These are phyloP conservation scores for Petrosia ficiformis DNA, from an alignment of 37 sponge, comb jelly and placozoan species.

Conservation along the genomic window DNA sequence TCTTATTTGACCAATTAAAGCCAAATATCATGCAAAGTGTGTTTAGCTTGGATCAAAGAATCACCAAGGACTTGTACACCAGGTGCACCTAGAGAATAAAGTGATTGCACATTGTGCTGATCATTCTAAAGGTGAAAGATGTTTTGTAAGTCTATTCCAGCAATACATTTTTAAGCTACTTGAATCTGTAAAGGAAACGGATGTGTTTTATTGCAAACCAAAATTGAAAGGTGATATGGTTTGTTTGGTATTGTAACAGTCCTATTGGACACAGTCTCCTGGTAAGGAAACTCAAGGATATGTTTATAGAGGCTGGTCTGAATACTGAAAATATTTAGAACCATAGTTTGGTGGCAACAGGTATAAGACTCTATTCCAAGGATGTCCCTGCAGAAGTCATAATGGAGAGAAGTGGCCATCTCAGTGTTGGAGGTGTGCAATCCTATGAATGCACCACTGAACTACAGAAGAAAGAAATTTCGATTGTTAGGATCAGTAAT, in stretches of 20 bases:
- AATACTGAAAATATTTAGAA: not conserved
- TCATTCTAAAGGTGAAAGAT: not conserved
- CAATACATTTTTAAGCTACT: not conserved
- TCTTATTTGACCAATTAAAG: no score
- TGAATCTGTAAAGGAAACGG: not conserved
- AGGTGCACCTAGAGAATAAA: not conserved
- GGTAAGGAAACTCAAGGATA: not conserved
- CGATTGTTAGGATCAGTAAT: no score
- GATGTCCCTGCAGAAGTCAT: not conserved
- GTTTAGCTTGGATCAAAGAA: not conserved
- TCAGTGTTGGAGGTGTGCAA: not conserved
- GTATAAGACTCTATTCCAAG: not conserved
- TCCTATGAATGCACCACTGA: not conserved
- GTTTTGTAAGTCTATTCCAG: not conserved
- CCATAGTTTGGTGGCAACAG: not conserved
- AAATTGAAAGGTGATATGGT: not conserved
- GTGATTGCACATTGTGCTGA: not conserved
- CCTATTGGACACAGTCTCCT: not conserved
- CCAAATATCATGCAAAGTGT: no score
- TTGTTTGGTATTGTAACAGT: not conserved
- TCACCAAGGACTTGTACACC: no score
- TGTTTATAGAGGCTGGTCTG: not conserved
- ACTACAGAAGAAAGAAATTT: not conserved
- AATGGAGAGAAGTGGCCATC: no score
- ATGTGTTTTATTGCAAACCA: not conserved